phyloP scores from a whole-genome alignment of 2,797 vertebrate genomes.

The Sus cebifrons region DNA sequence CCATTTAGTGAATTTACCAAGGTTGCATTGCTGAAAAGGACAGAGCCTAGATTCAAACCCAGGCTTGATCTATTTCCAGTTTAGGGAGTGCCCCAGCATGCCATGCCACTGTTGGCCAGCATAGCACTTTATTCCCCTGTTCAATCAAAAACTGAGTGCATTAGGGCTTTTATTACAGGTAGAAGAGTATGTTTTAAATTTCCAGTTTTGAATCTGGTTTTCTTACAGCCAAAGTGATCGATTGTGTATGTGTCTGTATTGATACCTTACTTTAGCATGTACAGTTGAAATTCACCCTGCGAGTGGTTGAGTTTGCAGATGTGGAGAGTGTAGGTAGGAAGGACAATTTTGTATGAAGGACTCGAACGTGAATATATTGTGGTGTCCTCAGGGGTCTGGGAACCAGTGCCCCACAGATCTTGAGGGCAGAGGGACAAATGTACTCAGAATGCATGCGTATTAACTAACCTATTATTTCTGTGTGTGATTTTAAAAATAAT shows the following conservation, averaged over 20 bases:
- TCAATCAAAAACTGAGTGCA: neutral
- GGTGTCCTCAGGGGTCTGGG: neutral
- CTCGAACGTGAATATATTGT: neutral
- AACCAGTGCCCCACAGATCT: neutral
- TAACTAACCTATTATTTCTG: neutral
- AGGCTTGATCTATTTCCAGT: neutral
- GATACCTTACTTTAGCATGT: neutral
- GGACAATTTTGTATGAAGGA: neutral
- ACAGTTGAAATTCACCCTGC: neutral
- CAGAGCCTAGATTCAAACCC: neutral
- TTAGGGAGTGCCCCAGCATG: neutral
- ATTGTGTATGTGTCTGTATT: neutral
- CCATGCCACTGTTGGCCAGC: neutral
- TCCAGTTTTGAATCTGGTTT: conserved; percentile 16
- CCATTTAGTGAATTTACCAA: neutral
- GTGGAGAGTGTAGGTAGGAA: neutral
- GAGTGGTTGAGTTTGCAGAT: neutral
- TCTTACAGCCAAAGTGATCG: neutral
- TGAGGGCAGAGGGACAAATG: neutral
- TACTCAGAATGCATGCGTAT: neutral
- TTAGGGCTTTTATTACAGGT: neutral
- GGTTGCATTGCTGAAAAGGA: neutral
- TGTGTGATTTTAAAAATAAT: neutral
- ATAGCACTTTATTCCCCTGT: neutral
- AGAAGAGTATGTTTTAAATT: neutral